A percentile compares a stretch with the other conserved stretches of the same genome.
Evolutionary conservation across 2,113 vertebrate species (phyloP).

Genomic region (Toxostoma redivivum): DNA sequence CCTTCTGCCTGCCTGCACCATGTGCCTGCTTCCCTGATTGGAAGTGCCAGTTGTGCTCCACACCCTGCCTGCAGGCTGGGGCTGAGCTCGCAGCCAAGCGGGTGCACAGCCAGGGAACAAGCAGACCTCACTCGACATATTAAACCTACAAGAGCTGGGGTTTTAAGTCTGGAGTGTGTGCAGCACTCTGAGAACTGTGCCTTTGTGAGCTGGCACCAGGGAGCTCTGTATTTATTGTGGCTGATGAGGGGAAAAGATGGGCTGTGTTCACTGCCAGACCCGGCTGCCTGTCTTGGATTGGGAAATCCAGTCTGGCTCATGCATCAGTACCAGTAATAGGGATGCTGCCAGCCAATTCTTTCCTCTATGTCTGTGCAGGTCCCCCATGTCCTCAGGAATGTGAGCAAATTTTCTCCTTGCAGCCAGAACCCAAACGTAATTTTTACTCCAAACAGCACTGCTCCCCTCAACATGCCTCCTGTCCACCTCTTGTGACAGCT

Average conservation of each 20-base stretch:
- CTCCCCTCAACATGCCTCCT: background rate
- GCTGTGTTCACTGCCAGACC: slow-evolving; percentile 31
- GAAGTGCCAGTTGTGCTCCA: background rate
- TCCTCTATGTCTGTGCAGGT: slow-evolving; percentile 30
- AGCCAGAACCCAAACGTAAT: background rate
- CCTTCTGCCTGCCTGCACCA: background rate
- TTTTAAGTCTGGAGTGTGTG: background rate
- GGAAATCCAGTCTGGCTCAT: slow-evolving; percentile 45
- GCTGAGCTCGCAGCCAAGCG: background rate
- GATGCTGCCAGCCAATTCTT: slow-evolving; percentile 7
- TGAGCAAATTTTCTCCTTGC: background rate
- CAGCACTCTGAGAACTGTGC: background rate
- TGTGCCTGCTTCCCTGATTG: background rate
- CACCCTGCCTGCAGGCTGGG: background rate
- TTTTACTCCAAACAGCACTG: background rate
- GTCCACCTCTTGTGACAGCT: background rate
- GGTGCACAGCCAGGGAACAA: background rate
- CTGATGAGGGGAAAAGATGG: slow-evolving; percentile 50
- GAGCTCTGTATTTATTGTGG: slow-evolving; percentile 41
- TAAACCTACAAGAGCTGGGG: background rate
- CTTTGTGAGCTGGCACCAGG: slow-evolving; percentile 34
- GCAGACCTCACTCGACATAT: background rate
- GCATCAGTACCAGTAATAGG: slow-evolving; percentile 30
- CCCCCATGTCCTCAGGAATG: background rate
- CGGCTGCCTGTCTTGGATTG: slow-evolving; percentile 25